phyloP scores from a whole-genome alignment of 1,140 invertebrate species.

The Sesamia nonagrioides region DNA sequence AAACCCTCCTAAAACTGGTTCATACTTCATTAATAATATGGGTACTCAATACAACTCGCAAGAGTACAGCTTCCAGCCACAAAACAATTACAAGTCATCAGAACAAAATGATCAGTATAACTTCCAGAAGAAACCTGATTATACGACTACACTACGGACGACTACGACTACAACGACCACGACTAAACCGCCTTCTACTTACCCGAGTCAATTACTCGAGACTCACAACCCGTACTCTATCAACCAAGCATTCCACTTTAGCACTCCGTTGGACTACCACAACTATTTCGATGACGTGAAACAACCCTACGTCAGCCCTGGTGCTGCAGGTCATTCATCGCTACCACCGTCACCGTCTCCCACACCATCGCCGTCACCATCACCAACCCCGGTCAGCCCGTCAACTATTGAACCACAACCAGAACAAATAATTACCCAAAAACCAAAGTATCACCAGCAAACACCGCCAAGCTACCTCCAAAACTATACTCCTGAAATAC shows the following conservation, averaged over 20 bases:
- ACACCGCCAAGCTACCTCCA: constrained; percentile 71
- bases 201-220: constrained; percentile 76
- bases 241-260: constrained; percentile 84
- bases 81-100: constrained; percentile 58
- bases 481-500: constrained; percentile 77
- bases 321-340: constrained; percentile 36
- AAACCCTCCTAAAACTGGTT: constrained; percentile 62
- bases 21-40: constrained; percentile 73
- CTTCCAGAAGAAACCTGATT: constrained; percentile 51
- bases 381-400: constrained; percentile 47
- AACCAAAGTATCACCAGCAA: constrained; percentile 59
- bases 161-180: constrained; percentile 68
- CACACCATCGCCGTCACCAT: constrained; percentile 45
- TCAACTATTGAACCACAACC: constrained; percentile 54
- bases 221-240: constrained; percentile 85
- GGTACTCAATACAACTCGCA: constrained; percentile 67
- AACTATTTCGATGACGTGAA: constrained; percentile 80
- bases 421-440: constrained; percentile 60
- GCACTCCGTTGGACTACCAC: constrained; percentile 81
- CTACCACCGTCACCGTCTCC: constrained; percentile 49
- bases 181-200: constrained; percentile 70
- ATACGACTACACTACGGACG: constrained; percentile 56
- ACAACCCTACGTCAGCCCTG: constrained; percentile 67
- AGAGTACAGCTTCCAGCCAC: constrained; percentile 67
- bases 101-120: constrained; percentile 57